Percentiles rank a stretch among this genome's conserved stretches.
These are phyloP conservation scores for Climacteris rufus DNA, from an alignment of 2,113 vertebrate genomes.

Conservation along the genomic window DNA sequence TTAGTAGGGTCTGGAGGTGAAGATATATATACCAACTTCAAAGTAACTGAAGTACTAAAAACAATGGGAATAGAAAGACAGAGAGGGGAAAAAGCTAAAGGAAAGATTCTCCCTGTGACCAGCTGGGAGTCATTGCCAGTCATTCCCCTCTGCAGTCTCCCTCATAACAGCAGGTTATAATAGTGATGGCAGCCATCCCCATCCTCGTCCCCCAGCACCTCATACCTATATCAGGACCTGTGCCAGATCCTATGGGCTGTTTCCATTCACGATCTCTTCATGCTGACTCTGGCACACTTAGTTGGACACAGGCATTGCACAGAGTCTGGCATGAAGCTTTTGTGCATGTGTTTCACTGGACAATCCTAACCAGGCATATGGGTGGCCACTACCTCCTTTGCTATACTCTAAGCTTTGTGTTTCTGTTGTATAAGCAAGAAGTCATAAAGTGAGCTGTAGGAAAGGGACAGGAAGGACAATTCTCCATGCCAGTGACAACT, in stretches of 20 bases:
- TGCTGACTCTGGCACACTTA: neutral
- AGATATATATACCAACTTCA: neutral
- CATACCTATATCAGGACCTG: neutral
- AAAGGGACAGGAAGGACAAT: neutral
- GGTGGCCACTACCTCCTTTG: neutral
- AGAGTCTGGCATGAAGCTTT: neutral
- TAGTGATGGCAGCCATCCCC: neutral
- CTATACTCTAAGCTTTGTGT: neutral
- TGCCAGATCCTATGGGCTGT: neutral
- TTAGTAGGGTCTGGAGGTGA: neutral
- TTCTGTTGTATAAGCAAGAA: neutral
- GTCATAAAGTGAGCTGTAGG: neutral
- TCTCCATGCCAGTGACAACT: neutral
- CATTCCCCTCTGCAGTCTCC: rapidly evolving
- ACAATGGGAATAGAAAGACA: neutral
- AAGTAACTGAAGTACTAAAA: neutral
- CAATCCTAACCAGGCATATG: neutral
- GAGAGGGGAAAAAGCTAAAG: neutral
- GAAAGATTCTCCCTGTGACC: neutral
- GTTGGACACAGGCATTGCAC: neutral
- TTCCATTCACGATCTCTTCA: neutral
- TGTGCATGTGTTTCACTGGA: neutral
- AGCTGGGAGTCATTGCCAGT: neutral
- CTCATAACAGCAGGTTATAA: neutral
- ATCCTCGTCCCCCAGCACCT: neutral